Conservation (phyloP, 1,140 invertebrate genomes). For the Hyphantria cunea region DNA sequence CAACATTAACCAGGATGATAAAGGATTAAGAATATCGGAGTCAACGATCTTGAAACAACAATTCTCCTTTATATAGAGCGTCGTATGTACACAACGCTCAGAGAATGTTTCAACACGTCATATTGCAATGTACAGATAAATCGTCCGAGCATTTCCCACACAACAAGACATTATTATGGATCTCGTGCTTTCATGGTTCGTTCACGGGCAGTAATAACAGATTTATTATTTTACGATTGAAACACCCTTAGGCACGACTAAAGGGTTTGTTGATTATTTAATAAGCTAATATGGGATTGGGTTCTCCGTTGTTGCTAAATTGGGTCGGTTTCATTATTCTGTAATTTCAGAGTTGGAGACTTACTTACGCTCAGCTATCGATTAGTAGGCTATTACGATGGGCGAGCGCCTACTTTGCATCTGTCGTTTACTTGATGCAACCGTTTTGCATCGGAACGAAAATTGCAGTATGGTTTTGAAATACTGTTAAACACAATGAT, state of each 20-base stretch:
- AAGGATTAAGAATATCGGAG: conserved; percentile 22
- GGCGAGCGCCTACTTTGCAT: conserved; percentile 18
- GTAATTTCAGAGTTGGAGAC: conserved; percentile 36
- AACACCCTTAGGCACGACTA: conserved; percentile 41
- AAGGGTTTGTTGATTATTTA: conserved; percentile 45
- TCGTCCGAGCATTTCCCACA: conserved; percentile 54
- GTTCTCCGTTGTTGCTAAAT: conserved; percentile 34
- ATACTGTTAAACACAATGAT: too few relatives aligned
- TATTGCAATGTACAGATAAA: conserved; percentile 46
- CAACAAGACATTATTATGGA: conserved; percentile 46
- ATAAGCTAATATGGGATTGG: conserved; percentile 34
- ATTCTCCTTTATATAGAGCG: conserved; percentile 22
- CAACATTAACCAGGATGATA: conserved; percentile 39
- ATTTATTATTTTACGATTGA: conserved; percentile 31
- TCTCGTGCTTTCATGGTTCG: conserved; percentile 39
- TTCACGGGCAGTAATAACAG: conserved; percentile 37
- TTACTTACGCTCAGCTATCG: conserved; percentile 23
- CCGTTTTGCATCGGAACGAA: neutral
- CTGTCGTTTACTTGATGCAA: conserved; percentile 23
- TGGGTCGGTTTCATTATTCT: conserved; percentile 48
- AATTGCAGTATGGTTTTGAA: too few relatives aligned
- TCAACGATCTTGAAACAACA: conserved; percentile 20
- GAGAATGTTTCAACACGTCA: conserved; percentile 45
- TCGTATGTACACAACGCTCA: conserved; percentile 25
- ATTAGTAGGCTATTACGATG: conserved; percentile 21